Base-by-base conservation (phyloP, 2,888 invertebrate genomes). In the Tineola bisselliella region DNA sequence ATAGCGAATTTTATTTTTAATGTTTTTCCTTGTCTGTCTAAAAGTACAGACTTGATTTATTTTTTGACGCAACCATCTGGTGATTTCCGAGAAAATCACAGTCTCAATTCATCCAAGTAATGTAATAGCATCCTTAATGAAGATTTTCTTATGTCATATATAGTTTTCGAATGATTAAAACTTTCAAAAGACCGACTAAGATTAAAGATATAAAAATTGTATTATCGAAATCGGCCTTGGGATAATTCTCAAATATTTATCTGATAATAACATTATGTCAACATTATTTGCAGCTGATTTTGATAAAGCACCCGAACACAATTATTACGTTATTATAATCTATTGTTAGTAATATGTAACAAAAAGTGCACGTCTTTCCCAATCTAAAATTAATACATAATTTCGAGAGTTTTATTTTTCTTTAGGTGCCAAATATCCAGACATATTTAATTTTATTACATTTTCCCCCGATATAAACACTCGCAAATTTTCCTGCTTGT, bases 171-270 rank as follows among this genome's bases (percentile, higher is more conserved):
- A n/a, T 13, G 5, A 25, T 25, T 25, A 52, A 52, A 11, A 52
- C 54, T 54, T 54, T 54, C 54, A 25, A 33, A n/a, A 58, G 58
- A 31, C 58, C 31, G 58, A 58, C 33, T 58, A 33, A 58, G 62
- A 65, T 66, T 65, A 66, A 65, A 64, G 62, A 15, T 62, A 56
- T 60, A 65, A 65, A 66, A 67, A 64, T 72, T 64, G 74, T 76
- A 74, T 77, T 70, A 76, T 77, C 75, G 69, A 58, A 56, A 69
- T 70, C 73, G 69, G 61, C 74, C 74, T 78, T 76, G 68, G 68
- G 68, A 66, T 67, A 66, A 62, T 68, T 66, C 65, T 67, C 71
- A 70, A 70, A 71, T 70, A 68, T 71, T 72, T 69, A 69, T 70
- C 68, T 63, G 43, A 59, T 62, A 58, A 58, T 56, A 58, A 15